Base-by-base conservation (phyloP, 1,140 invertebrate genomes). In the Dendrolimus kikuchii region DNA sequence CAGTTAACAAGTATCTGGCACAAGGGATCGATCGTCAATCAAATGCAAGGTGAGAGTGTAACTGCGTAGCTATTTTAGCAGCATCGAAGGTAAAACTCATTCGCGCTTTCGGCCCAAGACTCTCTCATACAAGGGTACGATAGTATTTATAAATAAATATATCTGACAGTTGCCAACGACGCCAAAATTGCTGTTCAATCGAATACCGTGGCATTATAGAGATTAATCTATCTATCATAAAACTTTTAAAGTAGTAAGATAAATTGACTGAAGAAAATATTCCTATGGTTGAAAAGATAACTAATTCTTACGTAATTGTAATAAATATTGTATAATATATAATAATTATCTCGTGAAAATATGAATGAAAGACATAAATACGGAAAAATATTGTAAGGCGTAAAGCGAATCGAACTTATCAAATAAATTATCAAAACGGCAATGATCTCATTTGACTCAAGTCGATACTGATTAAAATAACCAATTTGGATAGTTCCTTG, bases 21-120 rank as follows among this genome's bases (percentile, higher is more conserved):
- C 82, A 78, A 78, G 81, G 72, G 77, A 86, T 84, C 79, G 77
- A 86, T 86, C 81, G 77, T 86, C 81, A 86, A 86, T 86, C 81
- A 86, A 86, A 82, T 64, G 75, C 82, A 84, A 84, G 81, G 83
- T 78, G 77, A 86, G 77, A 83, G 81, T 82, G 67, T 78, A 77
- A 84, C 79, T 77, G 71, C 61, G 70, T 55, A 71, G 75, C 82
- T 86, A 84, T 86, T 86, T 86, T 86, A 81, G 79, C 74, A 75
- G 76, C 74, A 75, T 76, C 77, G 82, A 86, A 86, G 82, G 82
- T 82, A 86, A 86, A 77, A 82, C 68, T 76, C 73, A 82, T 84
- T 80, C 70, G 70, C 74, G 77, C 79, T 84, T 86, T 86, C 82
- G 62, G 74, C 73, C 80, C 76, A 74, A 81, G 63, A 78, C 79